These are phyloP conservation scores for Enoplosus armatus DNA, from an alignment of 2,797 vertebrate genomes.

Conservation along the genomic window DNA sequence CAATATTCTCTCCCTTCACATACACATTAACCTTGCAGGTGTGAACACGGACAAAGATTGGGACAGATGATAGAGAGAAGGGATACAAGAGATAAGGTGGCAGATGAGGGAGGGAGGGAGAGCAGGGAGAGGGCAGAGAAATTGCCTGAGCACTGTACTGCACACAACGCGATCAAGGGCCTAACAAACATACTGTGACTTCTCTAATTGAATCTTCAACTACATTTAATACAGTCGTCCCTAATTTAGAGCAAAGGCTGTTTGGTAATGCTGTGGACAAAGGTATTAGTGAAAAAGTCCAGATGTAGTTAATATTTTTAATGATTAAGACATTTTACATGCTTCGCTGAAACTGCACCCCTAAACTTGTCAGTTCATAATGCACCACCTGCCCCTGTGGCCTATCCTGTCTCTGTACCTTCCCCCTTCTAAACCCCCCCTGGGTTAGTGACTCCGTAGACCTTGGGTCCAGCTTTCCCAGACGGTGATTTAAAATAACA, in stretches of 20 bases:
- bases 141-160: constrained; percentile 14
- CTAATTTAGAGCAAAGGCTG: constrained; percentile 1
- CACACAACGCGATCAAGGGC: constrained; percentile 28
- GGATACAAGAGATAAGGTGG: constrained; percentile 36
- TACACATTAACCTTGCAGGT: constrained; percentile 80
- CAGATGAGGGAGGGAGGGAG: constrained; percentile 5
- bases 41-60: constrained; percentile 63
- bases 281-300: not conserved
- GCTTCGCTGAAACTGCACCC: constrained; percentile 44
- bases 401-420: constrained; percentile 47
- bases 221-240: not conserved
- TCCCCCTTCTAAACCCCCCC: constrained; percentile 44
- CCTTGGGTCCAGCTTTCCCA: constrained; percentile 81
- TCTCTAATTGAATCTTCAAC: constrained; percentile 1
- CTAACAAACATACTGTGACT: constrained; percentile 15
- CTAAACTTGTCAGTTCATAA: constrained; percentile 53
- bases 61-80: constrained; percentile 45
- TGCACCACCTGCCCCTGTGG: constrained; percentile 67
- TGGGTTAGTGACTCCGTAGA: constrained; percentile 77
- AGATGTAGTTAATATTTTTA: constrained; percentile 8
- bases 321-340: constrained; percentile 22
- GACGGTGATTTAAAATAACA: constrained; percentile 88
- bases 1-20: constrained; percentile 65
- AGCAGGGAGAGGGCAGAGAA: constrained; percentile 6
- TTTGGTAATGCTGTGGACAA: not conserved